These are phyloP conservation scores for Drosophila affinis DNA, from an alignment of 2,888 invertebrate genomes.

Conservation along the genomic window DNA sequence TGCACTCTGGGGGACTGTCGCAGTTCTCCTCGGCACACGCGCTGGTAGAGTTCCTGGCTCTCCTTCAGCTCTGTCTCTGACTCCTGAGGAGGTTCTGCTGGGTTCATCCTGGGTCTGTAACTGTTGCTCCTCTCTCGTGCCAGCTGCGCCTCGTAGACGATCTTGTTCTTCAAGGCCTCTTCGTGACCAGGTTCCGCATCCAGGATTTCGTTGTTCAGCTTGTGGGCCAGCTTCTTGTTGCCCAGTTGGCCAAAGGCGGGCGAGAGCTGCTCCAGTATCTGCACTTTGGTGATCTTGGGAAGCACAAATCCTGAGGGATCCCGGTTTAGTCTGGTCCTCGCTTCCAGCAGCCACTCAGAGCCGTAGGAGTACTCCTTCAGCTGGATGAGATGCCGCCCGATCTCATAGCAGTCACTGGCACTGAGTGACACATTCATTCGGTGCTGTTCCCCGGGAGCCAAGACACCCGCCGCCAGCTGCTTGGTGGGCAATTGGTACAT, in stretches of 20 bases:
- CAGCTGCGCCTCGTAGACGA: constrained; percentile 29
- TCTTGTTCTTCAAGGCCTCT: constrained; percentile 38
- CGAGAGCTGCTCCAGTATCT: constrained; percentile 54
- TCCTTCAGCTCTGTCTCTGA: constrained; percentile 4
- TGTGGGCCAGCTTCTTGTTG: constrained; percentile 62
- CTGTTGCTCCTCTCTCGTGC: constrained; percentile 21
- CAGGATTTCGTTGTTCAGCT: constrained; percentile 63
- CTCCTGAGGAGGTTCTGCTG: not conserved
- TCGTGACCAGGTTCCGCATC: constrained; percentile 47
- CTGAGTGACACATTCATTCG: constrained; percentile 43
- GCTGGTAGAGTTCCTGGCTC: constrained; percentile 41
- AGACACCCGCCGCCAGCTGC: constrained; percentile 91
- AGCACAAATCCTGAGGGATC: constrained; percentile 10
- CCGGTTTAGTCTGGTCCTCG: constrained; percentile 20
- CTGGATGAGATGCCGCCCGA: constrained; percentile 57
- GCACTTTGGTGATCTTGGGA: constrained; percentile 36
- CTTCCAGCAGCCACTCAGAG: constrained; percentile 69
- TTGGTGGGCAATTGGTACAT: constrained; percentile 93
- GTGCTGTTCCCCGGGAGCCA: constrained; percentile 89
- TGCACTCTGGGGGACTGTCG: constrained; percentile 75
- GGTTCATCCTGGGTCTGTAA: not conserved
- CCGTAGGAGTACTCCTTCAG: constrained; percentile 42
- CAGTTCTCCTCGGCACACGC: constrained; percentile 84
- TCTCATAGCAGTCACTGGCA: constrained; percentile 64
- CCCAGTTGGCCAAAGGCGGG: constrained; percentile 40